Conservation (phyloP, 2,888 invertebrate genomes). For the Tridacna gigas region DNA sequence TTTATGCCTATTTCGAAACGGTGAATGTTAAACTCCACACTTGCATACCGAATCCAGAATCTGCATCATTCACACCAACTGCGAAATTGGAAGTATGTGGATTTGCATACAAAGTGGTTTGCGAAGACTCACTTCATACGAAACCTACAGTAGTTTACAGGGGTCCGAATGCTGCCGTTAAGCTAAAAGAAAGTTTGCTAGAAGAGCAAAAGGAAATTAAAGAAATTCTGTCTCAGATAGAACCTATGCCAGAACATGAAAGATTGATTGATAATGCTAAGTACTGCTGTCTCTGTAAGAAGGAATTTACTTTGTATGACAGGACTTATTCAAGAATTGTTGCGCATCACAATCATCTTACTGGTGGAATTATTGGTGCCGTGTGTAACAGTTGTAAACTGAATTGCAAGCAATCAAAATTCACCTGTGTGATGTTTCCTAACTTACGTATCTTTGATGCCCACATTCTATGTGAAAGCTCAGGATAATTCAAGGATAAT, state of each 20-base stretch:
- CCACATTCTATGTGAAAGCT: slow-evolving; percentile 33
- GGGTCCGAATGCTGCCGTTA: slow-evolving; percentile 34
- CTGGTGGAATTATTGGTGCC: neutral
- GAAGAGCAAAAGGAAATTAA: slow-evolving; percentile 46
- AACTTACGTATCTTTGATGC: slow-evolving; percentile 38
- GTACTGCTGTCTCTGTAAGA: slow-evolving; percentile 11
- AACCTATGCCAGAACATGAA: slow-evolving; percentile 40
- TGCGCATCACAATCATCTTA: slow-evolving; percentile 19
- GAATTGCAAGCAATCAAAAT: slow-evolving; percentile 8
- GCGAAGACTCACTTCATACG: slow-evolving; percentile 36
- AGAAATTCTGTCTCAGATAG: slow-evolving; percentile 23
- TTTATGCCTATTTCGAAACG: slow-evolving; percentile 52
- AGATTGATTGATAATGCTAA: neutral
- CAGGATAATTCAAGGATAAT: neutral
- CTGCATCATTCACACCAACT: neutral
- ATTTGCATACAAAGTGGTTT: slow-evolving; percentile 44
- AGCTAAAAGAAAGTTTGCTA: slow-evolving; percentile 34
- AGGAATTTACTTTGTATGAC: neutral
- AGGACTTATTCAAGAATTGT: neutral
- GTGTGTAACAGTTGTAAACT: slow-evolving; percentile 15
- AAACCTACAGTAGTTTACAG: slow-evolving; percentile 48
- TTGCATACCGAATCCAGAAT: slow-evolving; percentile 16
- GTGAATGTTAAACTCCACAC: slow-evolving; percentile 32
- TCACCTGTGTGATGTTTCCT: slow-evolving; percentile 29
- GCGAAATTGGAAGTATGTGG: slow-evolving; percentile 37